Conservation (phyloP, 2,888 invertebrate species). For the Mylabris sibirica region DNA sequence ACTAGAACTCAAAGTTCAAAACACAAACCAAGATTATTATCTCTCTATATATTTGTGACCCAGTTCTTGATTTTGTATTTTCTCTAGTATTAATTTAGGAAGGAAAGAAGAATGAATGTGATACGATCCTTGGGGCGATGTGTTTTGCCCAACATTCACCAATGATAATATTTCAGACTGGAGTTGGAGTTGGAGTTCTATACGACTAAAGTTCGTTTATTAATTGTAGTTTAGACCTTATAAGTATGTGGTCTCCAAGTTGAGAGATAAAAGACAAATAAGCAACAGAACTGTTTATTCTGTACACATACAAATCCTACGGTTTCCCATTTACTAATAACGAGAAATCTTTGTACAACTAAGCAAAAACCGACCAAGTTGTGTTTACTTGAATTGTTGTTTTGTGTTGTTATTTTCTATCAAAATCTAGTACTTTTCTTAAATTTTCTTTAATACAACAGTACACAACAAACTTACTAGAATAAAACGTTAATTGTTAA, state of each 20-base stretch:
- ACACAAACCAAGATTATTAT: background rate
- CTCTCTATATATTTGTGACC: constrained; percentile 26
- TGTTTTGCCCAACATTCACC: constrained; percentile 36
- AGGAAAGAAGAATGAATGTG: constrained; percentile 4
- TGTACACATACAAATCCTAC: constrained; percentile 28
- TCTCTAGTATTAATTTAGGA: background rate
- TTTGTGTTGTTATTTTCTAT: constrained; percentile 28
- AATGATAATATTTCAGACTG: constrained; percentile 53
- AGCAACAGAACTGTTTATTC: constrained; percentile 27
- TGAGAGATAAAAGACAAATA: constrained; percentile 39
- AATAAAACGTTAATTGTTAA: background rate
- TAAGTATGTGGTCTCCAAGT: constrained; percentile 44
- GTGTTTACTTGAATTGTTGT: constrained; percentile 24
- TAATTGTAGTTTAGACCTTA: constrained; percentile 54
- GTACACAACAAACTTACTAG: background rate
- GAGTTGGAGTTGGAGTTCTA: constrained; percentile 49
- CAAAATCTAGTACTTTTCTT: background rate
- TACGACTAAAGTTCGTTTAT: constrained; percentile 56
- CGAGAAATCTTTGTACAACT: constrained; percentile 29
- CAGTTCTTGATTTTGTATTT: constrained; percentile 7
- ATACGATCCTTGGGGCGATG: constrained; percentile 5
- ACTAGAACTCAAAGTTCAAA: constrained; percentile 27
- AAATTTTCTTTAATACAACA: background rate
- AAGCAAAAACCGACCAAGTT: constrained; percentile 27
- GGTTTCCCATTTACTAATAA: constrained; percentile 28